A percentile compares a stretch with the other conserved stretches of the same genome.
Conservation (phyloP, 2,888 invertebrate species). For the Saturnia japonica region DNA sequence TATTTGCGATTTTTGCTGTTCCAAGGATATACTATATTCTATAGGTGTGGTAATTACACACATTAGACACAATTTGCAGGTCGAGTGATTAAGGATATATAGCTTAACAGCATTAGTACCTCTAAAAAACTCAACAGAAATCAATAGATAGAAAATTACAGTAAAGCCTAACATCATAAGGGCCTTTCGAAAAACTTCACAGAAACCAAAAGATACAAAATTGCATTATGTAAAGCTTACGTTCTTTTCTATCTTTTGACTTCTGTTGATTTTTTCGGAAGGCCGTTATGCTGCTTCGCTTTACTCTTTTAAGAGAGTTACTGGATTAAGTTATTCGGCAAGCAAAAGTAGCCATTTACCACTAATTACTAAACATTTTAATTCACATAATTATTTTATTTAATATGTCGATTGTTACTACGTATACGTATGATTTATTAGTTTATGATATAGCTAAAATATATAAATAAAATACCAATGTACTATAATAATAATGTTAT, state of each 20-base stretch:
- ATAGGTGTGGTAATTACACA: neutral
- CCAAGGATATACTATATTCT: too few relatives aligned
- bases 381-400: neutral
- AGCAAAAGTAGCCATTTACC: neutral
- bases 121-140: neutral
- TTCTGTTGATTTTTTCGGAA: too few relatives aligned
- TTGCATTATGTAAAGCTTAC: neutral
- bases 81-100: neutral
- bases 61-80: neutral
- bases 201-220: neutral
- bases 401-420: neutral
- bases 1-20: too few relatives aligned
- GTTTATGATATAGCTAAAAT: neutral
- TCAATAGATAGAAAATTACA: neutral
- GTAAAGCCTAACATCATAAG: neutral
- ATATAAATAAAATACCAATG: conserved; percentile 3
- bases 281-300: too few relatives aligned
- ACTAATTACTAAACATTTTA: neutral
- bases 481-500: conserved; percentile 5
- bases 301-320: too few relatives aligned
- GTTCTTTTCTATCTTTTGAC: neutral
- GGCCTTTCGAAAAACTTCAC: neutral
- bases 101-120: neutral
- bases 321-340: too few relatives aligned
- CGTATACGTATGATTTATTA: neutral